Evolutionary conservation across 2,797 vertebrate genomes (phyloP).

Genomic region (Oryzias dopingdopingensis): DNA sequence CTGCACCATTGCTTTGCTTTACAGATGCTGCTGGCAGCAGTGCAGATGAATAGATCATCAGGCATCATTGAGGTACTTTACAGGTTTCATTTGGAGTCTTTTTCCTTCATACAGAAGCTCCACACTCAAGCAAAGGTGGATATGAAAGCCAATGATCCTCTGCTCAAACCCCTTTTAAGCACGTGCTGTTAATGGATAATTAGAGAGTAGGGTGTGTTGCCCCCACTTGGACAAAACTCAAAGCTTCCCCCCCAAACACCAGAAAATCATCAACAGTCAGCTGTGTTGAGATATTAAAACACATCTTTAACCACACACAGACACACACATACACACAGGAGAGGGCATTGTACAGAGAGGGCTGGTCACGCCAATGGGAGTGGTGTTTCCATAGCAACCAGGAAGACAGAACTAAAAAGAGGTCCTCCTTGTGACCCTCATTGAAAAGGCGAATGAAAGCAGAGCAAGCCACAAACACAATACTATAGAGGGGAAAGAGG

Average conservation of each 20-base stretch:
- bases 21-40: slow-evolving; percentile 5
- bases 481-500: slow-evolving; percentile 11
- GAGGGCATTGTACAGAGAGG: slow-evolving; percentile 73
- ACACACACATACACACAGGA: slow-evolving; percentile 8
- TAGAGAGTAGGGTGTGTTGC: no score
- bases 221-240: no score
- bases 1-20: slow-evolving; percentile 2
- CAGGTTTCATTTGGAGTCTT: slow-evolving; percentile 50
- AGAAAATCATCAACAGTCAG: no score
- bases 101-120: slow-evolving; percentile 42
- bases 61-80: slow-evolving; percentile 45
- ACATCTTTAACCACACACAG: not conserved
- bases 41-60: slow-evolving; percentile 10
- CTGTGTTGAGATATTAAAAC: no score
- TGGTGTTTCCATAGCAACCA: slow-evolving; percentile 79
- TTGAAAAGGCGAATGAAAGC: slow-evolving; percentile 62
- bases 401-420: slow-evolving; percentile 76
- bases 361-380: slow-evolving; percentile 44
- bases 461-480: slow-evolving; percentile 30
- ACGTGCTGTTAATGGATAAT: no score
- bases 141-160: no score
- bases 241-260: no score
- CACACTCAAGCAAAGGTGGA: not conserved
- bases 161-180: no score
- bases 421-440: slow-evolving; percentile 71